These are phyloP conservation scores for Dicycla oo DNA, from an alignment of 2,888 invertebrate genomes.

Conservation along the genomic window DNA sequence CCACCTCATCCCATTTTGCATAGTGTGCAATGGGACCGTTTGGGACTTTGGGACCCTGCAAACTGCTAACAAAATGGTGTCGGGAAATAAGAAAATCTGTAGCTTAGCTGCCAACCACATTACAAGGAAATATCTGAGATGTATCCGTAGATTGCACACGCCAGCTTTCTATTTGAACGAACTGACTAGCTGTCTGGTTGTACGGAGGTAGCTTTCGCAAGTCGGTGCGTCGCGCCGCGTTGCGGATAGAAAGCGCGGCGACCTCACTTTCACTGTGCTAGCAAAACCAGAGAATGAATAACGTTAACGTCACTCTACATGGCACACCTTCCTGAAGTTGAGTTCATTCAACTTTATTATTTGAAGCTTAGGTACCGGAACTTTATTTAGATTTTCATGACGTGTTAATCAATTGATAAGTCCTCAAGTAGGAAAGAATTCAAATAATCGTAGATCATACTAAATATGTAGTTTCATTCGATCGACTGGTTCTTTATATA, in stretches of 20 bases:
- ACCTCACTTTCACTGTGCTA: constrained; percentile 88
- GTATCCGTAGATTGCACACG: constrained; percentile 35
- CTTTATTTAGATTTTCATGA: constrained; percentile 5
- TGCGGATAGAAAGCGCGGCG: constrained; percentile 87
- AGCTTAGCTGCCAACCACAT: not conserved
- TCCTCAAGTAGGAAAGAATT: not conserved
- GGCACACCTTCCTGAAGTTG: constrained; percentile 45
- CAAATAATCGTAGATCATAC: not conserved
- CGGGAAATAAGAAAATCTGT: constrained; percentile 14
- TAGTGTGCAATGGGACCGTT: not conserved
- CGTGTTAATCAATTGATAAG: not conserved
- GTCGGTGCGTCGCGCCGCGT: constrained; percentile 63
- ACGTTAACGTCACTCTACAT: constrained; percentile 55
- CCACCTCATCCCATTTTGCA: not conserved
- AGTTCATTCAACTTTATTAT: constrained; percentile 32
- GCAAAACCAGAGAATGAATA: constrained; percentile 71
- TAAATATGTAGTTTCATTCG: too few species aligned
- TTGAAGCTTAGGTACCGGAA: not conserved
- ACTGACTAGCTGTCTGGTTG: constrained; percentile 60
- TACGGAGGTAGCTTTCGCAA: constrained; percentile 82
- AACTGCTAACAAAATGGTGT: not conserved
- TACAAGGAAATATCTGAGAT: constrained; percentile 17
- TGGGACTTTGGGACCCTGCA: too few species aligned
- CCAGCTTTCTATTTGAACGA: constrained; percentile 66
- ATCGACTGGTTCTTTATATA: not conserved